These are phyloP conservation scores for Simalia tracyae DNA, from an alignment of 2,797 vertebrate species.

Conservation along the genomic window DNA sequence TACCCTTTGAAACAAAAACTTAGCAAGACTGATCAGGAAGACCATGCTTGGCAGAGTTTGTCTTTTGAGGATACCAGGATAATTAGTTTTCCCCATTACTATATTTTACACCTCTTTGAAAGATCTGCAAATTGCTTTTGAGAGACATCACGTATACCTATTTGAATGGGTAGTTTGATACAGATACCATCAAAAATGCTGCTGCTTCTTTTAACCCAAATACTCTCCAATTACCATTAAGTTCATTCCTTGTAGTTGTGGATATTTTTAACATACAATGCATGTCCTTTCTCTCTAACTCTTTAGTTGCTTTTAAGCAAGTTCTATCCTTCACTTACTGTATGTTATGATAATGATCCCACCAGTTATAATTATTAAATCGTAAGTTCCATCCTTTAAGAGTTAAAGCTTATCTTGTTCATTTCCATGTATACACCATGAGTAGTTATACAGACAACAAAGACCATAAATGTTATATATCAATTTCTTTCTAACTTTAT, in stretches of 20 bases:
- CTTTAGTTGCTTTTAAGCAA: not conserved
- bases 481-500: not conserved
- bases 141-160: not conserved
- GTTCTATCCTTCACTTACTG: not conserved
- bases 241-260: not conserved
- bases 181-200: not conserved
- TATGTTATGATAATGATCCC: not conserved
- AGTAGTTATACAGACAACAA: not conserved
- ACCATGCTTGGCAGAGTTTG: not conserved
- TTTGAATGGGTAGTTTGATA: not conserved
- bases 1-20: not conserved
- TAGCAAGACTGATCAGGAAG: not conserved
- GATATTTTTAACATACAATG: not conserved
- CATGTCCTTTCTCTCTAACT: not conserved
- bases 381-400: not conserved
- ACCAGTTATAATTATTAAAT: not conserved
- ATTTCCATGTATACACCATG: not conserved
- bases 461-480: not conserved
- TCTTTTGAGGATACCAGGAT: not conserved
- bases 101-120: not conserved
- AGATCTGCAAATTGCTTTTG: not conserved
- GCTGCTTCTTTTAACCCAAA: not conserved
- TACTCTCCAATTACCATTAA: not conserved
- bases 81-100: not conserved
- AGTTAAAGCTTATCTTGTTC: not conserved